Evolutionary conservation across 2,888 invertebrate genomes (phyloP).

Genomic region (Metallyticus violacea): DNA sequence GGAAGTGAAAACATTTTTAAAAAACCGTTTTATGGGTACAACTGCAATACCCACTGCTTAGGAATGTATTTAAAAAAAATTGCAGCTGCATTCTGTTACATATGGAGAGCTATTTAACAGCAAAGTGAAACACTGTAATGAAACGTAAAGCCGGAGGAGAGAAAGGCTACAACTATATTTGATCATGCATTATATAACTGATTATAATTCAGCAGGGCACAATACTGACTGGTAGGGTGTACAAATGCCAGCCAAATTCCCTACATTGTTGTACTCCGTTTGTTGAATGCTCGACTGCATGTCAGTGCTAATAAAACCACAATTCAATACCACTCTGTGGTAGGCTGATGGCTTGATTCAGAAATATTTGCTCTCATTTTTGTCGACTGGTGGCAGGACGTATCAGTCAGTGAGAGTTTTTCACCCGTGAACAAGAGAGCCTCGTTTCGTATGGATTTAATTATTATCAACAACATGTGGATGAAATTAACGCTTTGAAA

Average conservation of each 20-base stretch:
- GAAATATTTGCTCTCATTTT: background rate
- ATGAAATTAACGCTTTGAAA: no score
- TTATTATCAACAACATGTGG: no score
- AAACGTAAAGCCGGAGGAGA: background rate
- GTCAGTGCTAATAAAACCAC: background rate
- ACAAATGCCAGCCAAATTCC: background rate
- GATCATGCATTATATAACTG: background rate
- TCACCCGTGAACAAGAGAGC: background rate
- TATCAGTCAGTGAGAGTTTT: background rate
- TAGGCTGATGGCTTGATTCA: background rate
- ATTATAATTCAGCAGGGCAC: background rate
- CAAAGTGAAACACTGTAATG: no score
- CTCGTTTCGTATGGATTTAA: background rate
- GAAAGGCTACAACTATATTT: background rate
- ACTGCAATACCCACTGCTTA: no score
- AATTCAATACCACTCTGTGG: background rate
- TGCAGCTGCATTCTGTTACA: no score
- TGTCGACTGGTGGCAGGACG: background rate
- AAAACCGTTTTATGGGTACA: no score
- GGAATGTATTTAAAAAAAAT: no score
- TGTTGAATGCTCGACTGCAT: background rate
- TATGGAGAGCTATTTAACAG: no score
- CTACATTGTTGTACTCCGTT: background rate
- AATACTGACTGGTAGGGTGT: no score
- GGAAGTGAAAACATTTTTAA: no score